Base-by-base conservation (phyloP, 2,888 invertebrate species). In the Drosophila niveifrons region DNA sequence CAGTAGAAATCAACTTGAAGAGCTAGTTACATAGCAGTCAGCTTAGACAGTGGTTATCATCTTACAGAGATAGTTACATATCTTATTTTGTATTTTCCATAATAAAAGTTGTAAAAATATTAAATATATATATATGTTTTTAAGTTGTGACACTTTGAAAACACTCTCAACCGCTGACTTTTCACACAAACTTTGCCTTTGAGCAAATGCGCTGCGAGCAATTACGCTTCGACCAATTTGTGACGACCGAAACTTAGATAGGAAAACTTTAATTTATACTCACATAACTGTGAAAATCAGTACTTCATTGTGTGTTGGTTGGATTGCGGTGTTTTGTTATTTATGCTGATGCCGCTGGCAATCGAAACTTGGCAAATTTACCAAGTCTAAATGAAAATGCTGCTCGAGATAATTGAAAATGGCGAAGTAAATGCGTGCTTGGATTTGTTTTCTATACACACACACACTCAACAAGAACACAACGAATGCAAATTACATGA, bases 381-480 rank as follows among this genome's bases (percentile, higher is more conserved):
- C 31, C 3, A 31, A 23, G 23, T 61, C 57, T 34, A 39, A 34
- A 70, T 57, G 52, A 13, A 62, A 29, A 43, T 41, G 53, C 36
- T 51, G 50, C 51, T 34, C 53, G 28, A 46, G 44, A n/a, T 71
- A 75, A 71, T 75, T 71, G 66, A 59, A 66, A 75, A 48, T 52
- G 31, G 52, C 53, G 18, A 41, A 8, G 6, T 48, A 13, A 52
- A 10, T 63, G 52, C n/a, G 15, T 23, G 31, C 46, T 59, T 2
- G 15, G 31, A 8, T 39, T 59, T 62, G 34, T 70, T 65, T 58
- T 13, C 48, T n/a, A 61, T 44, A 7, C 10, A 48, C 59, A 7
- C 10, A 48, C 59, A 23, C 23, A 23, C 6, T 23, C 23, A 23
- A 23, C 23, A 68, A 39, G 46, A 18, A 59, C 41, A 56, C 39